Percentiles rank a stretch among this genome's conserved stretches.
Evolutionary conservation across 1,140 invertebrate species (phyloP).

Genomic region (Monochamus saltuarius): DNA sequence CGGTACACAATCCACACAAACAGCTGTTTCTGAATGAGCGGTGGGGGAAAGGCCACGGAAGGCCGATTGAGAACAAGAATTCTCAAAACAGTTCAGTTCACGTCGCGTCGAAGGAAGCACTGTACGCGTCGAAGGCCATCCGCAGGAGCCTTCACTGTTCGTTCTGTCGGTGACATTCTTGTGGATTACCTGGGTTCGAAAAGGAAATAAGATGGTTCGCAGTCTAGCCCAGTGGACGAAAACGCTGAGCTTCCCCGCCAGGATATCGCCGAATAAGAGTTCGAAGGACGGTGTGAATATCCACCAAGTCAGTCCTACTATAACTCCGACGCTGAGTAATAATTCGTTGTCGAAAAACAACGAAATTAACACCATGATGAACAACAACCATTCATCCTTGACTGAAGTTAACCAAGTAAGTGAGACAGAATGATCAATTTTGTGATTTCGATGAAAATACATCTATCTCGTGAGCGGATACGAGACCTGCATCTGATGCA

Average conservation of each 20-base stretch:
- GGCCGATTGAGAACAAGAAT: constrained; percentile 33
- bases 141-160: background rate
- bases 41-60: constrained; percentile 48
- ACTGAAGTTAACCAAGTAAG: constrained; percentile 49
- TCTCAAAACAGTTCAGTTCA: constrained; percentile 30
- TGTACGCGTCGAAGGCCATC: constrained; percentile 6
- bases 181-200: constrained; percentile 2
- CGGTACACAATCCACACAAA: constrained; percentile 21
- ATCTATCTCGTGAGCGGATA: too few species aligned
- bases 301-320: constrained; percentile 42
- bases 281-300: constrained; percentile 65
- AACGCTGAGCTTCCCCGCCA: constrained; percentile 80
- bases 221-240: constrained; percentile 84
- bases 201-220: constrained; percentile 67
- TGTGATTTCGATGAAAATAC: too few species aligned
- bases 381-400: constrained; percentile 40
- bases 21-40: constrained; percentile 45
- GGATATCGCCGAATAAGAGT: constrained; percentile 74
- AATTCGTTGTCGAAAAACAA: constrained; percentile 45
- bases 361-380: constrained; percentile 47
- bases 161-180: background rate
- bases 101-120: background rate
- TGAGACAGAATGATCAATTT: constrained; percentile 14
- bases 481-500: too few species aligned
- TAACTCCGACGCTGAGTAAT: constrained; percentile 47